phyloP scores from a whole-genome alignment of 2,113 vertebrate species.

The Malaclemys terrapin region DNA sequence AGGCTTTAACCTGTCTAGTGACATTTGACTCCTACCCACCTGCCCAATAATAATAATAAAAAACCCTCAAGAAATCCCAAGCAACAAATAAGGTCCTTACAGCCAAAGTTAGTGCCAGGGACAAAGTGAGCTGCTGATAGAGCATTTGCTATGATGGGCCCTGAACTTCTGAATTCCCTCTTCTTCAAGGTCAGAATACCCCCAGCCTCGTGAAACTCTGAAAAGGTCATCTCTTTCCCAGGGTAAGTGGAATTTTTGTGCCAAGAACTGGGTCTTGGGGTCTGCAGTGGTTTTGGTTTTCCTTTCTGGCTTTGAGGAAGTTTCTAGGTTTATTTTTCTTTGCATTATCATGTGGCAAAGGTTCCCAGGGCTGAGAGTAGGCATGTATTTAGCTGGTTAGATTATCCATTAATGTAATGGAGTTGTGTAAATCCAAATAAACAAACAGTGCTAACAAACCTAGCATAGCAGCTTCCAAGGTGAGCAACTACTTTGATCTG shows the following conservation, averaged over 20 bases:
- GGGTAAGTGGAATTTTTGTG: not conserved
- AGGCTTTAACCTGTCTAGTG: not conserved
- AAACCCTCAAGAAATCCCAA: not conserved
- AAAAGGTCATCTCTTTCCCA: not conserved
- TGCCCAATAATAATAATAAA: not conserved
- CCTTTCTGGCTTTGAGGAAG: not conserved
- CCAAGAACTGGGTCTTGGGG: not conserved
- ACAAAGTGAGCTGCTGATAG: not conserved
- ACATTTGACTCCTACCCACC: not conserved
- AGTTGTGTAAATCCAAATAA: not conserved
- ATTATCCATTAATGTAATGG: not conserved
- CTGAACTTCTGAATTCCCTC: not conserved
- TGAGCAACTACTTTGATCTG: not conserved
- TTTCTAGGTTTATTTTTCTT: accelerated
- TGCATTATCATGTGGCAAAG: not conserved
- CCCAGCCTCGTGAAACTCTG: not conserved
- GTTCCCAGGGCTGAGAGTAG: not conserved
- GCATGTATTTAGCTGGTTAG: not conserved
- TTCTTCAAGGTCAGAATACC: not conserved
- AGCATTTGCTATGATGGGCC: not conserved
- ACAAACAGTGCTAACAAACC: not conserved
- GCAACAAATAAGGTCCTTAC: not conserved
- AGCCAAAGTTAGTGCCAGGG: not conserved
- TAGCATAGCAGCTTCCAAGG: not conserved
- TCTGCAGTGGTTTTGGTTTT: not conserved